These are phyloP conservation scores for Euschistus heros DNA, from an alignment of 1,140 invertebrate species.

Conservation along the genomic window DNA sequence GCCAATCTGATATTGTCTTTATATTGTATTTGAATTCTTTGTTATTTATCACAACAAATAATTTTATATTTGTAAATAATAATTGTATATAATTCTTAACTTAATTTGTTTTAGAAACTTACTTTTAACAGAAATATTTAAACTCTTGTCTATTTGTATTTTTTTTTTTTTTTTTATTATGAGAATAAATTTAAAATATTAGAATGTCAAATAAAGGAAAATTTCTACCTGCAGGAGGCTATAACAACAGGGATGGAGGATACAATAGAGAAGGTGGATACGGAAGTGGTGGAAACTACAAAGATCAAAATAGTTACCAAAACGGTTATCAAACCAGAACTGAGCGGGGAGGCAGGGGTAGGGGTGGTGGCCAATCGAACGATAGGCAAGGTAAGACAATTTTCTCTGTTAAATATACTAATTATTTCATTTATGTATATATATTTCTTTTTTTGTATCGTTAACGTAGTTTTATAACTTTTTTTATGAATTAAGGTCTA, in stretches of 20 bases:
- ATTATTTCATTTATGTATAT: background rate
- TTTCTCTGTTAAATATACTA: background rate
- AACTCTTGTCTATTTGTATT: background rate
- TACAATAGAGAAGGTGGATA: slow-evolving; percentile 15
- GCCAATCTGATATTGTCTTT: too few species aligned
- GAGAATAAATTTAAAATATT: background rate
- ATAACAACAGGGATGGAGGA: slow-evolving; percentile 12
- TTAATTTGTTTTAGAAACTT: too few species aligned
- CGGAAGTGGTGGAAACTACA: slow-evolving; percentile 8
- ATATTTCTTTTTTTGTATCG: too few species aligned
- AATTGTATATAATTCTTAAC: too few species aligned
- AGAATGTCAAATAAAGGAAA: background rate
- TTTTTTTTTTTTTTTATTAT: slow-evolving; percentile 2
- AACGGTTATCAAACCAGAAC: slow-evolving; percentile 19
- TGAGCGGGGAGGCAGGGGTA: background rate
- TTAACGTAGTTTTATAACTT: too few species aligned
- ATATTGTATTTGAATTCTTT: background rate
- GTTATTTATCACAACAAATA: too few species aligned
- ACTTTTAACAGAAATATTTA: too few species aligned
- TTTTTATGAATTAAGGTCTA: too few species aligned
- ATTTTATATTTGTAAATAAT: too few species aligned
- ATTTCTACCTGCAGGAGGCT: slow-evolving; percentile 4
- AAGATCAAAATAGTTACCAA: slow-evolving; percentile 22
- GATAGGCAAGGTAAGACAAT: slow-evolving; percentile 12
- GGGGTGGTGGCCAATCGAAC: slow-evolving; percentile 1